Conservation (phyloP, 2,113 vertebrate genomes). For the Atractosteus spatula region DNA sequence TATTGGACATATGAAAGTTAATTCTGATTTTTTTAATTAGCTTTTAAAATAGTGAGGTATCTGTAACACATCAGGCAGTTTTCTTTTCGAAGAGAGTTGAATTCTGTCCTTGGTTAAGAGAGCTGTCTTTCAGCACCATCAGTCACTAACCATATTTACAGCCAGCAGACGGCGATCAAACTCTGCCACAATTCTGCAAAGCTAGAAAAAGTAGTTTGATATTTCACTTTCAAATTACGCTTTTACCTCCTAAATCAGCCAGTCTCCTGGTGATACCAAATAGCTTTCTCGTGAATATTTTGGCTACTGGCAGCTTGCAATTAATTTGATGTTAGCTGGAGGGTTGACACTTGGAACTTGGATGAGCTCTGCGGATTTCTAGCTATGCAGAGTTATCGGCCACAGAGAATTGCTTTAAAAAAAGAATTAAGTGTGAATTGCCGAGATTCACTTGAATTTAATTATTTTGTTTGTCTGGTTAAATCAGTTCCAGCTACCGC, state of each 20-base stretch:
- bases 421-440: too few species aligned
- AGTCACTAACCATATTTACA: constrained; percentile 1
- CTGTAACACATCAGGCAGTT: not conserved
- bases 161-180: constrained; percentile 88
- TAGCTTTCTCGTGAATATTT: constrained; percentile 4
- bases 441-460: too few species aligned
- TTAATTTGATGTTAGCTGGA: not conserved
- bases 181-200: constrained; percentile 34
- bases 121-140: constrained; percentile 25
- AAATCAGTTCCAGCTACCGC: too few species aligned
- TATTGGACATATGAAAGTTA: too few species aligned
- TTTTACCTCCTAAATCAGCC: constrained; percentile 25
- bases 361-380: too few species aligned
- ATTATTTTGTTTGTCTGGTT: too few species aligned
- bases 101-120: not conserved
- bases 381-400: too few species aligned
- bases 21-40: too few species aligned
- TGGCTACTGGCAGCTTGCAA: not conserved
- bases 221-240: constrained; percentile 38
- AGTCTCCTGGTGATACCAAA: constrained; percentile 8
- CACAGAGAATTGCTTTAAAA: too few species aligned
- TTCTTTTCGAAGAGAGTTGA: not conserved
- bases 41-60: not conserved
- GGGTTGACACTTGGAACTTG: too few species aligned
- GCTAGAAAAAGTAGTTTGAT: constrained; percentile 32